Percentiles rank a stretch among this genome's conserved stretches.
phyloP scores from a whole-genome alignment of 2,888 invertebrate genomes.

The Chrysomela aeneicollis region DNA sequence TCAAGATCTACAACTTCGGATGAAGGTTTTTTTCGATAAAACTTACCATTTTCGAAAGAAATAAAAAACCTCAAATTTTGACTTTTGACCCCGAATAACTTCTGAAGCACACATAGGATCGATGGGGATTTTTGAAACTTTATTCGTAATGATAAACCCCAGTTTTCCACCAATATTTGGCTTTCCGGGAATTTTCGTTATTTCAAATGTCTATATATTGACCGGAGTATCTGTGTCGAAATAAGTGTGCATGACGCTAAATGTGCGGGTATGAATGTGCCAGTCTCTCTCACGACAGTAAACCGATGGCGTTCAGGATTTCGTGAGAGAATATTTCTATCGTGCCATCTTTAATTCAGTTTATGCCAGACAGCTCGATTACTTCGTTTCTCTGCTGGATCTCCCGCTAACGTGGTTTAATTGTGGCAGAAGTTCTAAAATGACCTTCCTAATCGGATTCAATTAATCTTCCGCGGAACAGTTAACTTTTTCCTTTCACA shows the following conservation, averaged over 20 bases:
- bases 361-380: constrained; percentile 45
- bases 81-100: no score
- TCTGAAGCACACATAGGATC: no score
- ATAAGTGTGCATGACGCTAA: background rate
- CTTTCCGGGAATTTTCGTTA: no score
- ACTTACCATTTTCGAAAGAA: no score
- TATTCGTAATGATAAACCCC: no score
- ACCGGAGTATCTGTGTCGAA: no score
- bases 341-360: constrained; percentile 47
- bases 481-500: constrained; percentile 5
- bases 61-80: no score
- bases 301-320: constrained; percentile 44
- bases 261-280: background rate
- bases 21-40: no score
- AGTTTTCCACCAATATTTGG: no score
- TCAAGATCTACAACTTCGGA: no score
- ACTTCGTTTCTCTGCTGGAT: constrained; percentile 37
- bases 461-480: constrained; percentile 25
- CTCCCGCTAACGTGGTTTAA: constrained; percentile 19
- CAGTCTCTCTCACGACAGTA: background rate
- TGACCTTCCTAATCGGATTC: constrained; percentile 32
- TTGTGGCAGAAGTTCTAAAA: constrained; percentile 28
- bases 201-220: no score
- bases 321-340: constrained; percentile 42
- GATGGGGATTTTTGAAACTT: no score